These are phyloP conservation scores for Bellardia bayeri DNA, from an alignment of 2,888 invertebrate genomes.

Conservation along the genomic window DNA sequence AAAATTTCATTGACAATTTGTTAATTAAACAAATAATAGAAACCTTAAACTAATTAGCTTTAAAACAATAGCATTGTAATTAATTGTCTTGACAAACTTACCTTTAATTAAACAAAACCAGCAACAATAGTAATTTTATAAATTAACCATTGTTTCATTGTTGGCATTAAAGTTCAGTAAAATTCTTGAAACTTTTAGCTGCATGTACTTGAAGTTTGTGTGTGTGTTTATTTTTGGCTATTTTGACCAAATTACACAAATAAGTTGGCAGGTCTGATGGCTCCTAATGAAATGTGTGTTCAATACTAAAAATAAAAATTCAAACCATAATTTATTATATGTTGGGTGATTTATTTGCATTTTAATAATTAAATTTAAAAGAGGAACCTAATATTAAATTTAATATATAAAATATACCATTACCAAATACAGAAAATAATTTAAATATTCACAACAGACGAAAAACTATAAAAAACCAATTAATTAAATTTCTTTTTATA, in stretches of 20 bases:
- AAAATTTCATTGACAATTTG: conserved; percentile 18
- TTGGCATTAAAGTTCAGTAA: conserved; percentile 6
- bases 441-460: conserved; percentile 12
- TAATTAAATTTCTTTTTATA: conserved; percentile 39
- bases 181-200: conserved; percentile 20
- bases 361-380: conserved; percentile 35
- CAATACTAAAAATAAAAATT: not conserved
- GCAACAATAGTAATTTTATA: conserved; percentile 12
- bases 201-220: conserved; percentile 35
- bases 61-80: conserved; percentile 37
- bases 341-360: conserved; percentile 32
- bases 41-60: conserved; percentile 40
- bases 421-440: not conserved
- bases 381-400: not conserved
- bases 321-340: conserved; percentile 24
- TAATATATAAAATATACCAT: not conserved
- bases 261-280: conserved; percentile 27
- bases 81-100: conserved; percentile 42
- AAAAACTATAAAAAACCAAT: not conserved
- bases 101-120: conserved; percentile 25
- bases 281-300: conserved; percentile 49
- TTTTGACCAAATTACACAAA: conserved; percentile 51
- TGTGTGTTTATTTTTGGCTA: conserved; percentile 16
- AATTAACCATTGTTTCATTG: conserved; percentile 38
- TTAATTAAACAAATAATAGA: conserved; percentile 23